Evolutionary conservation across 2,797 vertebrate genomes (phyloP).

Genomic region (Bovichtus variegatus): DNA sequence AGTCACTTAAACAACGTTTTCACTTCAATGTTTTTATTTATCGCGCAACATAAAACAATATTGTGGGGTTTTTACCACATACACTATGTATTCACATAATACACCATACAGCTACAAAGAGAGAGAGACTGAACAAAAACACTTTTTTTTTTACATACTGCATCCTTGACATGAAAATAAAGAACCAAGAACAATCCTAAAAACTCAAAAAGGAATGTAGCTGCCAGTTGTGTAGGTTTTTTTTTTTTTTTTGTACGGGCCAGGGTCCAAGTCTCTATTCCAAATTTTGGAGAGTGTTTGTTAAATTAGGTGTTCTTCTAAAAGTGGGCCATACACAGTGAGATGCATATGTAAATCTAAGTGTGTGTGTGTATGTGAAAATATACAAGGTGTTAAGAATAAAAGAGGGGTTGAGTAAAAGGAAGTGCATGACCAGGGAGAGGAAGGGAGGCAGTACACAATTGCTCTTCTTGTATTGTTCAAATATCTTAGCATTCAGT

Average conservation of each 20-base stretch:
- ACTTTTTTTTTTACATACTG: conserved; percentile 88
- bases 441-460: conserved; percentile 73
- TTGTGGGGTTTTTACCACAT: conserved; percentile 88
- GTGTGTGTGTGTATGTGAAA: conserved; percentile 56
- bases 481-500: conserved; percentile 71
- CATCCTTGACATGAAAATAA: conserved; percentile 90
- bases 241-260: conserved; percentile 51
- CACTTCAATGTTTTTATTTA: conserved; percentile 86
- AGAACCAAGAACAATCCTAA: conserved; percentile 86
- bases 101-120: conserved; percentile 92
- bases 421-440: conserved; percentile 71
- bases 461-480: conserved; percentile 61
- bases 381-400: conserved; percentile 71
- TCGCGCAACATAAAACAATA: conserved; percentile 91
- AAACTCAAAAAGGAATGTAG: conserved; percentile 89
- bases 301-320: conserved; percentile 69
- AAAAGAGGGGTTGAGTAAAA: conserved; percentile 57
- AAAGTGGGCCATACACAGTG: conserved; percentile 69
- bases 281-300: conserved; percentile 64
- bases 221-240: conserved; percentile 85
- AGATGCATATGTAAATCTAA: conserved; percentile 65
- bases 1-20: conserved; percentile 31
- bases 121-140: conserved; percentile 88
- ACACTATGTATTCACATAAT: conserved; percentile 92
- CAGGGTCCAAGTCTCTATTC: conserved; percentile 63